These are phyloP conservation scores for Nansenia antarctica DNA, from an alignment of 2,113 vertebrate genomes.

Conservation along the genomic window DNA sequence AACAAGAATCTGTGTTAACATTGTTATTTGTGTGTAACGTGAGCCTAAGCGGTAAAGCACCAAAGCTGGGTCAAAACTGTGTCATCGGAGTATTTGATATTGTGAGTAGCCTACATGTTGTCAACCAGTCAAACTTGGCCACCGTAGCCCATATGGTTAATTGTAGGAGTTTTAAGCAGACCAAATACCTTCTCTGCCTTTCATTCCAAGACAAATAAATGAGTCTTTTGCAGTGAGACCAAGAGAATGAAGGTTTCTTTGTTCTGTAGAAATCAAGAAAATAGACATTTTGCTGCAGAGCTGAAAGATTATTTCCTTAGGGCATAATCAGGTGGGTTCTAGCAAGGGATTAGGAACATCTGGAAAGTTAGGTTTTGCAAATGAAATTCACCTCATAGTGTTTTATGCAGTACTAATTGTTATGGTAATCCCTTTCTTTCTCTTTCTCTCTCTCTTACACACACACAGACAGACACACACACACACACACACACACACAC, in stretches of 20 bases:
- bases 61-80: slow-evolving; percentile 8
- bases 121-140: slow-evolving; percentile 29
- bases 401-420: neutral
- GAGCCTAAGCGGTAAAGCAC: slow-evolving; percentile 1
- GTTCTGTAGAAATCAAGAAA: slow-evolving; percentile 31
- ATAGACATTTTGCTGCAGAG: slow-evolving; percentile 16
- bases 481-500: slow-evolving; percentile 26
- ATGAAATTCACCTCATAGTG: slow-evolving; percentile 25
- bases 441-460: slow-evolving; percentile 8
- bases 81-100: neutral
- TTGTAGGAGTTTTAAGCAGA: slow-evolving; percentile 39
- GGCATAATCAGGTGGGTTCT: slow-evolving; percentile 30
- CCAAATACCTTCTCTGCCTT: slow-evolving; percentile 30
- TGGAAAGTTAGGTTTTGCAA: slow-evolving; percentile 17
- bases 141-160: slow-evolving; percentile 29
- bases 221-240: slow-evolving; percentile 4
- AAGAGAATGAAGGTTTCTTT: slow-evolving; percentile 31
- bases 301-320: slow-evolving; percentile 23
- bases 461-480: neutral
- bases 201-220: slow-evolving; percentile 44
- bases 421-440: neutral
- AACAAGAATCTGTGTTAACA: neutral
- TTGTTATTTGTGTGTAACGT: slow-evolving; percentile 17
- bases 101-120: slow-evolving; percentile 20
- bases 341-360: slow-evolving; percentile 23